Evolutionary conservation across 2,888 invertebrate genomes (phyloP).

Genomic region (Philhelius pedissequus): DNA sequence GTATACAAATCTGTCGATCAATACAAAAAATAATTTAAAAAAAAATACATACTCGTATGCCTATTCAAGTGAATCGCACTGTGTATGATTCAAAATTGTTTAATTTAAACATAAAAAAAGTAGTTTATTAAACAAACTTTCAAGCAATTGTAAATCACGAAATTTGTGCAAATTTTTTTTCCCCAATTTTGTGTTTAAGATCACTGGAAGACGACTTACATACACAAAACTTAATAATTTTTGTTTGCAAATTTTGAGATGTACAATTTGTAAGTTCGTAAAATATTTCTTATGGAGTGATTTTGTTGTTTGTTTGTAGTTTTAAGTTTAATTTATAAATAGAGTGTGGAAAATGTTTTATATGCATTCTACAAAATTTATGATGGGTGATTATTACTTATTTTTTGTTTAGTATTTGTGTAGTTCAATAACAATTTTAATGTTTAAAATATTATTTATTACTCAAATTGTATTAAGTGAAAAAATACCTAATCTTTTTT

Average conservation of each 20-base stretch:
- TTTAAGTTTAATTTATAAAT: slow-evolving; percentile 17
- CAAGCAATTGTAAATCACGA: neutral
- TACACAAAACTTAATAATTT: neutral
- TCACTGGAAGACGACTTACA: slow-evolving; percentile 7
- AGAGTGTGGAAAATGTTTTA: slow-evolving; percentile 56
- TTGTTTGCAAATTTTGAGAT: neutral
- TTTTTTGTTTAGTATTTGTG: slow-evolving; percentile 24
- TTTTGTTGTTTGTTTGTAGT: neutral
- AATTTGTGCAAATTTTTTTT: neutral
- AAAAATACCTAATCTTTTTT: slow-evolving; percentile 55
- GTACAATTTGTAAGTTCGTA: neutral
- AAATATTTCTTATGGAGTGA: neutral
- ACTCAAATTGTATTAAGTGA: slow-evolving; percentile 61
- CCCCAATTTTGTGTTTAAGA: neutral
- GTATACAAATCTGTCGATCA: neutral
- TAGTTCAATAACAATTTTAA: slow-evolving; percentile 48
- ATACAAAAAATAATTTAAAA: neutral
- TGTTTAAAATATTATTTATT: slow-evolving; percentile 41
- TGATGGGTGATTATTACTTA: slow-evolving; percentile 51
- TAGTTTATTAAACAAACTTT: neutral
- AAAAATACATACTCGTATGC: neutral
- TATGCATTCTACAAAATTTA: slow-evolving; percentile 60
- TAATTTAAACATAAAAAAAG: neutral
- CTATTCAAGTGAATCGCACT: neutral
- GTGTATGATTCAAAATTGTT: neutral